Evolutionary conservation across 2,113 vertebrate species (phyloP), one percentile per base, ranked within the genome.

Genomic region (Heliornis fulica): DNA sequence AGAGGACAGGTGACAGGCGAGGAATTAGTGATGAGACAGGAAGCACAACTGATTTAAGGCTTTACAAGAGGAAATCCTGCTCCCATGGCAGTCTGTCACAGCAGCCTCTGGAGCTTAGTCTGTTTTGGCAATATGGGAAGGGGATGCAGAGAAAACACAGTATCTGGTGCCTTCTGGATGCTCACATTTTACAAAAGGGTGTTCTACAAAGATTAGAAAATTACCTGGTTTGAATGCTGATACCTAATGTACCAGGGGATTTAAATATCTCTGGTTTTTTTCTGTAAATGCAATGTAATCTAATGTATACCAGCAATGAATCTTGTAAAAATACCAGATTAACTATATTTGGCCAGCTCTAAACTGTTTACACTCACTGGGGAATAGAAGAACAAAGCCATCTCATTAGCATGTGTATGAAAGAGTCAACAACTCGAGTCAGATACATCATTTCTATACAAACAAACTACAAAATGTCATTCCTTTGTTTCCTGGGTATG

Each of bases 381-480:
- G 63, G 82, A 91, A 81, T 3, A 63, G 71, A 61, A 71, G 71
- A 95, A 94, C 87, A 96, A 97, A 95, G 76, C 54, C 50, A 85
- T 63, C 82, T 93, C 92, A 92, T 96, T 96, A 95, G 66, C 90
- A 91, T 91, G 85, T 92, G 91, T 93, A 91, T 93, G 91, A 83
- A 85, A 87, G 84, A 91, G 87, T 95, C 91, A 96, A 66, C 80
- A 89, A 85, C 78, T 82, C 0, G 1, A 91, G 91, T 83, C 90
- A 94, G 90, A 88, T 91, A 90, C 91, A 87, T 94, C 78, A 91
- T 93, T 94, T 94, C 93, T 91, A 66, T 91, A 83, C 81, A 97
- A 94, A 89, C 86, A 94, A 92, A 94, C 78, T 65, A 93, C 51
- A 84, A 96, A 96, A 96, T 96, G 91, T 87, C 95, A 91, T 75